A percentile compares a stretch with the other conserved stretches of the same genome.
phyloP scores from a whole-genome alignment of 2,113 vertebrate species.

The Phylloscopus whistleri region DNA sequence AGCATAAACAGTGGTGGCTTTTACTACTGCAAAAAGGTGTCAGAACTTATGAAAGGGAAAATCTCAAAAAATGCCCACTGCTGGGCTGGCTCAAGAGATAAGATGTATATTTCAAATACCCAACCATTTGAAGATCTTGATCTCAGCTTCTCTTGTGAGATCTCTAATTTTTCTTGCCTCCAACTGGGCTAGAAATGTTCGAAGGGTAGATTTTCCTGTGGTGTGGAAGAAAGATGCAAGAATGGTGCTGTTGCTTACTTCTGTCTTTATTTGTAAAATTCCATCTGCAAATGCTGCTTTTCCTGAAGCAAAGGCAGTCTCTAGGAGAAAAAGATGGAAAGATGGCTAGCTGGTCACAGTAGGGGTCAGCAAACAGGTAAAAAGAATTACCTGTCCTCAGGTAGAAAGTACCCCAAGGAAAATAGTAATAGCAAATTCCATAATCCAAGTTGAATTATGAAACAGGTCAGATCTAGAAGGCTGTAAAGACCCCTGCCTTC shows the following conservation, averaged over 20 bases:
- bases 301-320: not conserved
- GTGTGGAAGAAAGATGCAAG: not conserved
- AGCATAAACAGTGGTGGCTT: not conserved
- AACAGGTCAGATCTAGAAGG: not conserved
- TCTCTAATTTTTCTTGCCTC: not conserved
- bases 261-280: not conserved
- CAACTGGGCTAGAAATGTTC: not conserved
- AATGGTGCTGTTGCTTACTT: not conserved
- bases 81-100: not conserved
- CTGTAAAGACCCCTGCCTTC: not conserved
- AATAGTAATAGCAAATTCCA: not conserved
- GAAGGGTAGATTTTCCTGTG: not conserved
- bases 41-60: not conserved
- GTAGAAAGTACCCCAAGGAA: not conserved
- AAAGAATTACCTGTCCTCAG: not conserved
- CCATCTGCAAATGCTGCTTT: not conserved
- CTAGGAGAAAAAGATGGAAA: not conserved
- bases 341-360: constrained; percentile 5
- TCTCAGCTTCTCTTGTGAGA: not conserved
- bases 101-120: not conserved
- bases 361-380: not conserved
- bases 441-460: not conserved
- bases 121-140: not conserved
- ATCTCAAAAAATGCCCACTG: not conserved
- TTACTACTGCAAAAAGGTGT: not conserved